Evolutionary conservation across 92 coral and sea anemone genomes (phyloP), one percentile per base, ranked within the genome.

Genomic region (Plumapathes pennacea): DNA sequence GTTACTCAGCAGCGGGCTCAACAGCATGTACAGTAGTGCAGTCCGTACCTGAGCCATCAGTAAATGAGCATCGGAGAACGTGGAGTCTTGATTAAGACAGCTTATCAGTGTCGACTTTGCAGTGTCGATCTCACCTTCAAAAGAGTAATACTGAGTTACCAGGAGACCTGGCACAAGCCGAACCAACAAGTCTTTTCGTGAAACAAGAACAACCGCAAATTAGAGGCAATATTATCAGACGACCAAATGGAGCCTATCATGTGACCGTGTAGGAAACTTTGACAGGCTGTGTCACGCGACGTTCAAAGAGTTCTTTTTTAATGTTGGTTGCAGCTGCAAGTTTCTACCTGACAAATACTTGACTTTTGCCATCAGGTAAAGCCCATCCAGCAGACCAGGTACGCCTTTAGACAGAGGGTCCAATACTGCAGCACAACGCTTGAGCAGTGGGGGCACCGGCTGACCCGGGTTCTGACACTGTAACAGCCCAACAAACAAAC

Each of bases 61-160:
- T 12, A 94, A 81, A 71, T 94, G 99, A 4, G 90, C 99, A 73
- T 89, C 98, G 12, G 98, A 94, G 44, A 94, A 94, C 10, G 95
- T 94, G 64, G 96, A 80, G 33, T 94, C 94, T 60, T 94, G 92
- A 28, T 85, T 90, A 47, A 94, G 63, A 61, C 98, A 94, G 62
- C 85, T 90, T 40, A 73, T 69, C 57, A 94, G 68, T 94, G 89
- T 84, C 23, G 98, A 83, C 56, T 94, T 84, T 0, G 98, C 98
- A n/a, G 85, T 57, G 38, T 94, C 95, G 4, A 77, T 76, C 51
- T 94, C 98, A 50, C 98, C 98, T 94, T 28, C 34, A 34, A n/a
- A n/a, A n/a, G n/a, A n/a, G n/a, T n/a, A n/a, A n/a, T n/a, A n/a
- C n/a, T n/a, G n/a, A n/a, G n/a, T n/a, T n/a, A n/a, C n/a, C n/a